Evolutionary conservation across 2,113 vertebrate genomes (phyloP).

Genomic region (Macaca nemestrina): DNA sequence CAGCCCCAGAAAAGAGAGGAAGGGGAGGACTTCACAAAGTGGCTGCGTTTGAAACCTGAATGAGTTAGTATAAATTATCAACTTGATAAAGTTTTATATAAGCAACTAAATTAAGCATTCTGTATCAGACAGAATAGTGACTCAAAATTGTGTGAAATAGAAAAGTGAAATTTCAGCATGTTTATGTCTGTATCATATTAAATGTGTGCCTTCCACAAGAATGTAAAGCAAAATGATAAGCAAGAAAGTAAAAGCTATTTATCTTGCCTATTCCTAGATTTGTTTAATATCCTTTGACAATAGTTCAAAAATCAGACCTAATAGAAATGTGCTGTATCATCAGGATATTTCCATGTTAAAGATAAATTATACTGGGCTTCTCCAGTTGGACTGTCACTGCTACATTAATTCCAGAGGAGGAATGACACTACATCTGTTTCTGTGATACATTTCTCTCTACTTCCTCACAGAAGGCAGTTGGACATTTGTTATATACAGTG

Average conservation of each 20-base stretch:
- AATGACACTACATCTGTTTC: not conserved
- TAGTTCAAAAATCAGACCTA: not conserved
- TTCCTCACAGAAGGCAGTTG: not conserved
- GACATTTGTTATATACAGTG: not conserved
- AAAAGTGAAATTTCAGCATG: not conserved
- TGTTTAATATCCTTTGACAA: not conserved
- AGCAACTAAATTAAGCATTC: not conserved
- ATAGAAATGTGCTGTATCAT: not conserved
- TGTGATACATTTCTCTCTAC: not conserved
- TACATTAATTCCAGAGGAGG: not conserved
- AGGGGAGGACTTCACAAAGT: not conserved
- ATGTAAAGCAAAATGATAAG: not conserved
- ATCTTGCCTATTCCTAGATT: not conserved
- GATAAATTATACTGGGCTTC: not conserved
- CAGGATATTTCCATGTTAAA: conserved; percentile 16
- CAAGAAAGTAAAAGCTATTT: not conserved
- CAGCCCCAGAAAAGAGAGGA: not conserved
- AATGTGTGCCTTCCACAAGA: not conserved
- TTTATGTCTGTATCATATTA: not conserved
- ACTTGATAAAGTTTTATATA: not conserved
- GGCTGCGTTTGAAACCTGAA: not conserved
- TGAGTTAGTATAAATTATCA: not conserved
- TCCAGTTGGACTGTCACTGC: not conserved
- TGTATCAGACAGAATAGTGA: not conserved
- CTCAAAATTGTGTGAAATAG: not conserved